Base-by-base conservation (phyloP, 2,888 invertebrate species). In the Cartodere bifasciata region DNA sequence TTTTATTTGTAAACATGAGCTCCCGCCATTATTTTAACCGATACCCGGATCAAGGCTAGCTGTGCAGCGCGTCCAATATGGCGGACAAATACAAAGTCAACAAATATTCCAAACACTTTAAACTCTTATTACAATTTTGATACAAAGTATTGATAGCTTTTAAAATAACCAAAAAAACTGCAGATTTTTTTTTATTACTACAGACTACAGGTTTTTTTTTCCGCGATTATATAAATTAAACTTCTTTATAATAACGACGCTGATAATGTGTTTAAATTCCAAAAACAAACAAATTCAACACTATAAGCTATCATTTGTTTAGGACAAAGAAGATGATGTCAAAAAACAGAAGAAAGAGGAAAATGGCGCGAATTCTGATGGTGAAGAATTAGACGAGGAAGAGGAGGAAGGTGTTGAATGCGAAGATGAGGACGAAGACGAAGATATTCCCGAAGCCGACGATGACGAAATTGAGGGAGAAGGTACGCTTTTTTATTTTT, bases 271-370 rank as follows among this genome's bases (percentile, higher is more conserved):
- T n/a, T n/a, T n/a, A n/a, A n/a, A n/a, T n/a, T n/a, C n/a, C n/a
- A n/a, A n/a, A n/a, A n/a, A n/a, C n/a, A n/a, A n/a, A n/a, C n/a
- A n/a, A n/a, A n/a, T n/a, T n/a, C n/a, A n/a, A n/a, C n/a, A n/a
- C n/a, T n/a, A n/a, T n/a, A n/a, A n/a, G n/a, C n/a, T n/a, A n/a
- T n/a, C n/a, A 22, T 41, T 46, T 48, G 28, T 47, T 16, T 56
- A 80, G 79, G 80, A 80, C 44, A 80, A 80, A 63, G 65, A 65
- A 43, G 75, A 78, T 34, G 80, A 80, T 37, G 71, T 73, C 44
- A 82, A 82, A 65, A 81, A 81, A 64, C 74, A 75, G 62, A 78
- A 77, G 66, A 81, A 79, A 64, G 80, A 80, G 53, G 80, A 81
- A 55, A 80, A 81, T 50, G 80, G 79, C 16, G 77, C 74, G 32